Percentiles rank a stretch among this genome's conserved stretches.
phyloP scores from a whole-genome alignment of 2,113 vertebrate genomes.

The Ptychochromis oligacanthus region DNA sequence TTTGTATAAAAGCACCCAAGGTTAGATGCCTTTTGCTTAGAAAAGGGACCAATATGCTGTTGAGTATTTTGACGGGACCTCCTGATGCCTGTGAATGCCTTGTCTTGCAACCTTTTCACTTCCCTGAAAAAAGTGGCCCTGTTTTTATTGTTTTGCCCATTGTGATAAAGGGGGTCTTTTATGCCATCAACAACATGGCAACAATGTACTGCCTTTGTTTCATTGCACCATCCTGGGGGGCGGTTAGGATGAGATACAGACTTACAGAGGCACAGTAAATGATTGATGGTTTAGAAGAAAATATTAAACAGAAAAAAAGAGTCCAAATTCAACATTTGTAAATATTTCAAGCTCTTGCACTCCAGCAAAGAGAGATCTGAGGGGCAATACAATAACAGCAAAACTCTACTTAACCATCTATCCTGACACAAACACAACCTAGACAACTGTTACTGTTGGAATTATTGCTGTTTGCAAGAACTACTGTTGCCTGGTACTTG shows the following conservation, averaged over 20 bases:
- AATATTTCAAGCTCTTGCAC: slow-evolving; percentile 74
- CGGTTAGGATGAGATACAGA: slow-evolving; percentile 57
- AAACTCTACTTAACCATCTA: slow-evolving; percentile 48
- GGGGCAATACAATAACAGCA: slow-evolving; percentile 57
- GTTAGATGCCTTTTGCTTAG: slow-evolving; percentile 43
- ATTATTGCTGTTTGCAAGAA: slow-evolving; percentile 23
- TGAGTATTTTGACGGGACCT: slow-evolving; percentile 47
- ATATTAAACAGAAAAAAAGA: slow-evolving; percentile 42
- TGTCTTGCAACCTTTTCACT: slow-evolving; percentile 55
- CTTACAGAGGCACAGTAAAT: slow-evolving; percentile 48
- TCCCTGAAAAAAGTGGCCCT: slow-evolving; percentile 32
- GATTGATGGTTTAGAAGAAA: slow-evolving; percentile 67
- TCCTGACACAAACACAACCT: slow-evolving; percentile 41
- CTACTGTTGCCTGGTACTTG: neutral
- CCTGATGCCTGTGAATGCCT: slow-evolving; percentile 33
- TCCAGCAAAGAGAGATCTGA: slow-evolving; percentile 66
- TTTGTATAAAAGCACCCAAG: slow-evolving; percentile 52
- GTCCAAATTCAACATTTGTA: slow-evolving; percentile 64
- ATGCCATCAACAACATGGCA: slow-evolving; percentile 65
- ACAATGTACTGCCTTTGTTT: slow-evolving; percentile 64
- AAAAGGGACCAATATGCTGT: slow-evolving; percentile 36
- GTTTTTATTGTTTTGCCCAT: slow-evolving; percentile 55
- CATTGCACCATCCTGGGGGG: slow-evolving; percentile 58
- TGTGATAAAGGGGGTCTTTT: slow-evolving; percentile 70
- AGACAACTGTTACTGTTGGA: slow-evolving; percentile 31